Evolutionary conservation across 2,888 invertebrate species (phyloP).

Genomic region (Microctonus aethiopoides): DNA sequence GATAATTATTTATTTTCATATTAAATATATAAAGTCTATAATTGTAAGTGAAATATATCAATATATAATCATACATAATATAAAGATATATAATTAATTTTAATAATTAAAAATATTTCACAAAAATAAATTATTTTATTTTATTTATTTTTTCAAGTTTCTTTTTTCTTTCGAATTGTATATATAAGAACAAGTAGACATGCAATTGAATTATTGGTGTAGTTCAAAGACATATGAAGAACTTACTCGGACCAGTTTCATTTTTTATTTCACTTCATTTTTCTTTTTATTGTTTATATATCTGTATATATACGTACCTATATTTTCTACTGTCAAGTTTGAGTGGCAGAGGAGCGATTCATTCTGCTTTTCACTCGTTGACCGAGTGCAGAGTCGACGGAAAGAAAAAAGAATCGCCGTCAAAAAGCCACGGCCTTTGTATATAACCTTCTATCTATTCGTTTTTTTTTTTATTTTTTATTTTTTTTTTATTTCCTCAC

Average conservation of each 20-base stretch:
- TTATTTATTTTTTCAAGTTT: too few relatives aligned
- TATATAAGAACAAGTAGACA: not conserved
- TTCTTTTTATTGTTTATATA: not conserved
- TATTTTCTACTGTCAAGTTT: not conserved
- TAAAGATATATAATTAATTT: too few relatives aligned
- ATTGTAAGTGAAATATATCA: too few relatives aligned
- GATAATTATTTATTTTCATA: not conserved
- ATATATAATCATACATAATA: too few relatives aligned
- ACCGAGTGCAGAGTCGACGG: constrained; percentile 6
- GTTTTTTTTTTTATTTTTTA: not conserved
- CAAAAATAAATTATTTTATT: too few relatives aligned
- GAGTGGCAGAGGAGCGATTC: constrained; percentile 9
- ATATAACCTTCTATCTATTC: constrained; percentile 5
- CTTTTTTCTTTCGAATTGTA: not conserved
- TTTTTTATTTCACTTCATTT: not conserved
- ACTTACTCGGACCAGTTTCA: not conserved
- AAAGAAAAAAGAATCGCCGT: constrained; percentile 16
- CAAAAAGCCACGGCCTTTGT: constrained; percentile 25
- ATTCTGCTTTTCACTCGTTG: constrained; percentile 12
- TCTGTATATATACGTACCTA: not conserved
- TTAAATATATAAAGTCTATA: too few relatives aligned
- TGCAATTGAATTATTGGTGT: not conserved
- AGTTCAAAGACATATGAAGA: not conserved
- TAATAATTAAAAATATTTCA: too few relatives aligned
- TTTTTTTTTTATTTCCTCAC: not conserved